These are phyloP conservation scores for Sthenelais limicola DNA, from an alignment of 2,888 invertebrate species.

Conservation along the genomic window DNA sequence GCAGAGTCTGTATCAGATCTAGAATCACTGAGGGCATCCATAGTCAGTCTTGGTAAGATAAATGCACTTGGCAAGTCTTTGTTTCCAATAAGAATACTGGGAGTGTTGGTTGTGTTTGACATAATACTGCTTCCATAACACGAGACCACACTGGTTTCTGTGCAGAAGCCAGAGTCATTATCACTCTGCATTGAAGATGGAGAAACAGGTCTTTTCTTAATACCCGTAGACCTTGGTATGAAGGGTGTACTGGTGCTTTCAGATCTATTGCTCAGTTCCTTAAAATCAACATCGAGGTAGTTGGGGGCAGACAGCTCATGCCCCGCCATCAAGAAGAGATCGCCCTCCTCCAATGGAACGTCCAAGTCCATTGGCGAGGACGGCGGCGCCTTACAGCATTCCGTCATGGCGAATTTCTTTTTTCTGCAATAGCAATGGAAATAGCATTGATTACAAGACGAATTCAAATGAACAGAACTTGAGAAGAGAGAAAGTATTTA, in stretches of 20 bases:
- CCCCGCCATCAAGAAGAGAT: not conserved
- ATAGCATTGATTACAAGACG: no score
- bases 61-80: no score
- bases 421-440: no score
- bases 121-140: no score
- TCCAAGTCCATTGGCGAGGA: conserved; percentile 23
- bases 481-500: no score
- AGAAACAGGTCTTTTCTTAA: not conserved
- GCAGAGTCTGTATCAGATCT: conserved; percentile 20
- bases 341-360: conserved; percentile 7
- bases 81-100: conserved; percentile 6
- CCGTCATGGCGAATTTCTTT: no score
- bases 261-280: not conserved
- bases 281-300: conserved; percentile 13
- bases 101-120: not conserved
- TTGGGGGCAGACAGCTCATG: not conserved
- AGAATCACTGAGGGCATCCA: no score
- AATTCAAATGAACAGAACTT: no score
- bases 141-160: not conserved
- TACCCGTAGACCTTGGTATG: not conserved
- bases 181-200: not conserved
- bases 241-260: conserved; percentile 33
- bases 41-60: no score
- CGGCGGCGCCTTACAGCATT: no score
- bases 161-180: conserved; percentile 19